Conservation (phyloP, 2,888 invertebrate genomes). For the Drosophila lutescens region DNA sequence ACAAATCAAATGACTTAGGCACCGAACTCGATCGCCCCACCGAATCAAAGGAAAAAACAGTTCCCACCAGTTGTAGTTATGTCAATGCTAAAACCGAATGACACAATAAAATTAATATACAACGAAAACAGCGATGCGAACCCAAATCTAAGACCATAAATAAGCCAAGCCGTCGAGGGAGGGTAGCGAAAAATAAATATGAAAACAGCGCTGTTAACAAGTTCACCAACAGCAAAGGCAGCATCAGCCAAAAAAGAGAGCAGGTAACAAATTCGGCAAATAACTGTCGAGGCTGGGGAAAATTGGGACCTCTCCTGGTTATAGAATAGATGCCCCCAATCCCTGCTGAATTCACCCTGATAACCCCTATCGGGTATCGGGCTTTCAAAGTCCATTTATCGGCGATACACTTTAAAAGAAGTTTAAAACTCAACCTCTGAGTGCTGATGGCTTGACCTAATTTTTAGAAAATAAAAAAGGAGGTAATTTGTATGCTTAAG, state of each 20-base stretch:
- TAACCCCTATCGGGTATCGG: slow-evolving; percentile 23
- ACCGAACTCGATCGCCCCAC: slow-evolving; percentile 51
- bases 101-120: slow-evolving; percentile 78
- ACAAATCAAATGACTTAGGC: slow-evolving; percentile 71
- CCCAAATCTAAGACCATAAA: slow-evolving; percentile 76
- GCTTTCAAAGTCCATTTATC: slow-evolving; percentile 19
- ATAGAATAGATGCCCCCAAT: slow-evolving; percentile 18
- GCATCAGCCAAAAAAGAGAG: slow-evolving; percentile 22
- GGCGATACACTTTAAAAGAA: not conserved
- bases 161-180: slow-evolving; percentile 50
- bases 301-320: slow-evolving; percentile 20
- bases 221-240: slow-evolving; percentile 60
- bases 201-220: slow-evolving; percentile 73
- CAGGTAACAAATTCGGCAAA: slow-evolving; percentile 55
- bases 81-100: slow-evolving; percentile 66
- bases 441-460: too few relatives aligned
- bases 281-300: slow-evolving; percentile 10
- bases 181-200: slow-evolving; percentile 67
- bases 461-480: too few relatives aligned
- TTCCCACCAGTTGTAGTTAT: slow-evolving; percentile 67
- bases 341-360: slow-evolving; percentile 12
- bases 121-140: slow-evolving; percentile 56
- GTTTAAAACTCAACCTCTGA: not conserved
- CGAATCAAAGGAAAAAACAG: slow-evolving; percentile 24
- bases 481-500: too few relatives aligned